Conservation (phyloP, 1,140 invertebrate species). For the Melipona quadrifasciata region DNA sequence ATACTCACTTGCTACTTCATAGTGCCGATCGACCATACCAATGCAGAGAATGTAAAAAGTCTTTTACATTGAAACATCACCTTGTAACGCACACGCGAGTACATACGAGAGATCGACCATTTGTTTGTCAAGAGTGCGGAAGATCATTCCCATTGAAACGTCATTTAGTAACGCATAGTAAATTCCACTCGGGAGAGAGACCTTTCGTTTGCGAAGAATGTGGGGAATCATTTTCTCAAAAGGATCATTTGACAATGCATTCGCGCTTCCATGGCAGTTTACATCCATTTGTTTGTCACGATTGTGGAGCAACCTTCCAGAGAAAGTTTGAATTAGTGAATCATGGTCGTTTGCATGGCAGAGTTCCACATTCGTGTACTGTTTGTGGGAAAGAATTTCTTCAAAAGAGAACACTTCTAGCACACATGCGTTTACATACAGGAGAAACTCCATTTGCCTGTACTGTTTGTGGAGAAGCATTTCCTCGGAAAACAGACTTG, state of each 20-base stretch:
- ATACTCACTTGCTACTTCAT: conserved; percentile 90
- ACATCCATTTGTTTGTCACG: conserved; percentile 90
- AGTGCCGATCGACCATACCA: conserved; percentile 91
- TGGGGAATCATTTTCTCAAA: conserved; percentile 93
- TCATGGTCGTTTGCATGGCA: conserved; percentile 90
- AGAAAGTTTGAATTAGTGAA: conserved; percentile 92
- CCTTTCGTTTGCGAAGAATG: conserved; percentile 94
- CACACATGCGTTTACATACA: conserved; percentile 87
- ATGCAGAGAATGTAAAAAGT: conserved; percentile 93
- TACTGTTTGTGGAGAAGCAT: conserved; percentile 89
- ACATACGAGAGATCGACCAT: conserved; percentile 88
- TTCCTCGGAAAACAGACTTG: conserved; percentile 87
- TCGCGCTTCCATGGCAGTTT: conserved; percentile 91
- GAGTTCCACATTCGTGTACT: conserved; percentile 90
- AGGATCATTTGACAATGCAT: conserved; percentile 90
- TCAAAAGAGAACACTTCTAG: conserved; percentile 90
- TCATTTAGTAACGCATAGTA: conserved; percentile 91
- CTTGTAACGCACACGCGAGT: conserved; percentile 90
- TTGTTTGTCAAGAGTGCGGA: conserved; percentile 91
- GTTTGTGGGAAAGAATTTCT: conserved; percentile 92
- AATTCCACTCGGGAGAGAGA: conserved; percentile 93
- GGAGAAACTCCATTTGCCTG: conserved; percentile 86
- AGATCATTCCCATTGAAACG: conserved; percentile 90
- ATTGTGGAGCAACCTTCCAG: conserved; percentile 91
- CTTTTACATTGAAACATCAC: conserved; percentile 92